Evolutionary conservation across 1,140 invertebrate genomes (phyloP).

Genomic region (Sinella curviseta): DNA sequence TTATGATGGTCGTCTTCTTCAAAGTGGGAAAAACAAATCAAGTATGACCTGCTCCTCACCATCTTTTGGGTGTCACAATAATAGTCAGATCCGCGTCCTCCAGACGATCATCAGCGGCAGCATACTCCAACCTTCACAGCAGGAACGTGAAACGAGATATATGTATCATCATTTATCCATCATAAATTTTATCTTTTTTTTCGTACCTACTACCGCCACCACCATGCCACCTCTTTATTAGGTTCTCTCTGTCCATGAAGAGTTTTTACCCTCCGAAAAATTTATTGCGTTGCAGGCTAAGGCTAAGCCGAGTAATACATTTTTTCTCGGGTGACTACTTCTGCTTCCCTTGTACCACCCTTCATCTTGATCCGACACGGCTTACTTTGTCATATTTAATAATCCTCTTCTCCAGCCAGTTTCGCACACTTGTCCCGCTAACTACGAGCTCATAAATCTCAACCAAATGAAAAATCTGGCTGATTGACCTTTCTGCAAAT

Average conservation of each 20-base stretch:
- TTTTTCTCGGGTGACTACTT: not conserved
- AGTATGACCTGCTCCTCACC: too few relatives aligned
- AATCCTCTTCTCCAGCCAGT: not conserved
- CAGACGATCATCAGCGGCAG: not conserved
- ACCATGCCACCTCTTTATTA: not conserved
- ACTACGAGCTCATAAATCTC: not conserved
- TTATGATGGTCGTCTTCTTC: too few relatives aligned
- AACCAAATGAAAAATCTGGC: not conserved
- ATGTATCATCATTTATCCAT: not conserved
- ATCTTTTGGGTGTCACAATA: not conserved
- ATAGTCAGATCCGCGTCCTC: not conserved
- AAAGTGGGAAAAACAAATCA: too few relatives aligned
- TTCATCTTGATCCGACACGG: not conserved
- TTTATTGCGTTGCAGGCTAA: not conserved
- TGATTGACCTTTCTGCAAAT: not conserved
- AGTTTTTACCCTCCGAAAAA: too few relatives aligned
- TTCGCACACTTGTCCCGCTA: not conserved
- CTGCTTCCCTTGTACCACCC: not conserved
- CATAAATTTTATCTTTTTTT: not conserved
- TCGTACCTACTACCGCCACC: not conserved
- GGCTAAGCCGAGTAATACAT: not conserved
- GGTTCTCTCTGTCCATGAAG: not conserved
- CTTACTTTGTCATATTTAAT: not conserved
- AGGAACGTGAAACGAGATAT: not conserved
- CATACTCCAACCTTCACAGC: not conserved